Conservation (phyloP, 2,888 invertebrate genomes). For the Pristionchus fissidentatus region DNA sequence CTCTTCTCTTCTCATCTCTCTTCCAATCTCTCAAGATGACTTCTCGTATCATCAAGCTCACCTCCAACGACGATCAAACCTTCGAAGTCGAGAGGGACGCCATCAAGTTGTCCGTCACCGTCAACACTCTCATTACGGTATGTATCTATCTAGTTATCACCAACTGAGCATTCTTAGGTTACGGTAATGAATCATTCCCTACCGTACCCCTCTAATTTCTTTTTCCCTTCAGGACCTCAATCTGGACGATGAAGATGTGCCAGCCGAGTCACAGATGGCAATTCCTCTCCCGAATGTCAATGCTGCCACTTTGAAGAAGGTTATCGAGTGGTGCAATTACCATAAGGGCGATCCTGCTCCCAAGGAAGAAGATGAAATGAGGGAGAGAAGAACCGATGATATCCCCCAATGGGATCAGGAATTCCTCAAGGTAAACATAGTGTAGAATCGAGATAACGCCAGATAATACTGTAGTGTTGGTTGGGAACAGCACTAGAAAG, state of each 20-base stretch:
- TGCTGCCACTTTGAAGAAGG: neutral
- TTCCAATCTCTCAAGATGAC: too few species aligned
- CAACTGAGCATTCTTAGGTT: too few species aligned
- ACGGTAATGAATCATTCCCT: too few species aligned
- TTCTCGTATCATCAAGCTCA: too few species aligned
- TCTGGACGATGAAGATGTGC: neutral
- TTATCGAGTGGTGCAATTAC: conserved; percentile 18
- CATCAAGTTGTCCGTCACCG: too few species aligned
- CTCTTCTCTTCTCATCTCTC: too few species aligned
- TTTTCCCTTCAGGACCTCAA: neutral
- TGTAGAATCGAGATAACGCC: neutral
- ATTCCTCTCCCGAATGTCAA: neutral
- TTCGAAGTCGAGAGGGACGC: too few species aligned
- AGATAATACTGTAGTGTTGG: neutral
- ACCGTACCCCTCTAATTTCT: too few species aligned
- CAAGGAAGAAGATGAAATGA: neutral
- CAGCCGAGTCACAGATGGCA: neutral
- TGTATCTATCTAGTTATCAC: too few species aligned
- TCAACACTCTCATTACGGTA: too few species aligned
- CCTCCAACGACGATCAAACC: too few species aligned
- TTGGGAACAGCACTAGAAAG: neutral
- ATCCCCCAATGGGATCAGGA: conserved; percentile 4
- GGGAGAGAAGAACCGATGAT: neutral
- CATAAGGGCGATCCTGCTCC: conserved; percentile 18
- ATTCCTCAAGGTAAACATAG: neutral